A percentile compares a stretch with the other conserved stretches of the same genome.
These are phyloP conservation scores for Sandelia bainsii DNA, from an alignment of 2,797 vertebrate genomes.

Conservation along the genomic window DNA sequence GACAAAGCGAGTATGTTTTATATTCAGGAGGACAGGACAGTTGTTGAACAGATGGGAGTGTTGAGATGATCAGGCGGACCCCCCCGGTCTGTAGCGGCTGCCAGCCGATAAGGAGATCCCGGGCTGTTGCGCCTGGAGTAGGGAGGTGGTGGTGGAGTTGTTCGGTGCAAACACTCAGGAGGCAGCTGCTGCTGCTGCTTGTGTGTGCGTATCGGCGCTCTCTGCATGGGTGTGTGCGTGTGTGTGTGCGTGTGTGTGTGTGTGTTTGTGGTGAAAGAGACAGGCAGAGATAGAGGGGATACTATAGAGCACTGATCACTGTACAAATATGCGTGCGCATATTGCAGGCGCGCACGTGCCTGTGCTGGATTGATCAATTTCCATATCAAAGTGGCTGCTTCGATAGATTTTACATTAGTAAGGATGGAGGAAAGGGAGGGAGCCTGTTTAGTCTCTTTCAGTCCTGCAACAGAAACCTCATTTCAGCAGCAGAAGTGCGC, in stretches of 20 bases:
- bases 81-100: slow-evolving; percentile 13
- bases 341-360: slow-evolving; percentile 6
- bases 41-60: slow-evolving; percentile 25
- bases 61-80: neutral
- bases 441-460: neutral
- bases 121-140: slow-evolving; percentile 31
- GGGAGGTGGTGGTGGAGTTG: slow-evolving; percentile 33
- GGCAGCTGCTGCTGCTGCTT: slow-evolving; percentile 10
- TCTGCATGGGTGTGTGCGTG: slow-evolving; percentile 8
- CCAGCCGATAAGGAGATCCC: slow-evolving; percentile 28
- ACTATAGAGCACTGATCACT: neutral
- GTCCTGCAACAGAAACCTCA: slow-evolving; percentile 11
- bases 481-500: slow-evolving; percentile 9
- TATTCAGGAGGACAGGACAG: slow-evolving; percentile 3
- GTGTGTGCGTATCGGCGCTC: slow-evolving; percentile 3
- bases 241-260: neutral
- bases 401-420: slow-evolving; percentile 5
- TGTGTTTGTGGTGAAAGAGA: neutral
- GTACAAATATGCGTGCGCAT: slow-evolving; percentile 6
- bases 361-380: slow-evolving; percentile 34
- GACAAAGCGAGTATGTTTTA: neutral
- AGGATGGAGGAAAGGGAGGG: neutral
- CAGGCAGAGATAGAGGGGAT: neutral
- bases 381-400: slow-evolving; percentile 48
- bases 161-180: slow-evolving; percentile 44